Base-by-base conservation (phyloP, 2,113 vertebrate species). In the Phylloscopus trochilus region DNA sequence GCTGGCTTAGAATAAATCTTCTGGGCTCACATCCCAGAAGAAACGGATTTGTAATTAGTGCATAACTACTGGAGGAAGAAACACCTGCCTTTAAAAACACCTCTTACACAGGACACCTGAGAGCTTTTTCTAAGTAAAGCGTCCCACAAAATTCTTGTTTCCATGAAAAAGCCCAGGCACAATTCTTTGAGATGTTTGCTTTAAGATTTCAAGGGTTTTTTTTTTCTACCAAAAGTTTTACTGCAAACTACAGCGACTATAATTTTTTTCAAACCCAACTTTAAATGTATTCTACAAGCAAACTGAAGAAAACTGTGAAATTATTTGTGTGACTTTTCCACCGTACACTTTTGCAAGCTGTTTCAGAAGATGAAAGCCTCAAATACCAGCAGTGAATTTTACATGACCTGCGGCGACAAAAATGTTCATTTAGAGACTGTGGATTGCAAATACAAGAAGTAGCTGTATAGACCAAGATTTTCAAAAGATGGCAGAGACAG, bases 351-450 rank as follows among this genome's bases (percentile, higher is more conserved):
- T 64, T 52, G 27, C 28, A 70, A 37, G 26, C 18, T 74, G 6
- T 46, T 93, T 67, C 56, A 79, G 66, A 78, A 78, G 56, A 58
- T 52, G 35, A 93, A 92, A 87, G 46, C 15, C 59, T 89, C 41
- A 41, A 89, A 43, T 31, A 64, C 6, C 15, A 68, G 14, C 27
- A 76, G 2, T 60, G 33, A 59, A 47, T 75, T 85, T 79, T 47
- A 31, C 15, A 43, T 15, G 28, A 63, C 21, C 53, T 56, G 15
- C 0, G 0, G 41, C 12, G 1, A 37, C 27, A 77, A 68, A 88
- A 90, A 41, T 37, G 8, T 72, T 83, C 59, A 37, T 83, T 63
- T 64, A 77, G 15, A 47, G 31, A 60, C 2, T 39, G 53, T 47
- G 49, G 27, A 30, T 15, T 76, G 59, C 39, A 80, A 92, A 76